Conservation (phyloP, 2,113 vertebrate genomes). For the Pterocles orientalis region DNA sequence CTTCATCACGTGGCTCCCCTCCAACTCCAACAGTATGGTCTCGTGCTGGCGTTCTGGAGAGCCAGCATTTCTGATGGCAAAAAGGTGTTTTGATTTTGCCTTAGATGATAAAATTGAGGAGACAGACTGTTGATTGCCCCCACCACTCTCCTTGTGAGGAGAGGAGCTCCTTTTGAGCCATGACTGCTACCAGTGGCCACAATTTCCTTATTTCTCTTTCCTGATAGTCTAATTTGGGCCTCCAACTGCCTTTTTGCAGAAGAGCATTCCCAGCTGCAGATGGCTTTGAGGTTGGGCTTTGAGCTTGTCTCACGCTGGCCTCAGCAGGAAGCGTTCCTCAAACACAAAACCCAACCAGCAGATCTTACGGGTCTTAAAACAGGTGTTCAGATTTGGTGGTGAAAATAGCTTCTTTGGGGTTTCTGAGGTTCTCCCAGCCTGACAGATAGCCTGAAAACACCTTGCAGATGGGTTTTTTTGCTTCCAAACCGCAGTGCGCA, state of each 20-base stretch:
- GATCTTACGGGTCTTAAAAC: neutral
- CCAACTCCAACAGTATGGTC: neutral
- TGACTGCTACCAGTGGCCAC: neutral
- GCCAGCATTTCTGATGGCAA: neutral
- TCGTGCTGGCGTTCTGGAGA: neutral
- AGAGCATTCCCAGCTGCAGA: neutral
- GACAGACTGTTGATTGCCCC: neutral
- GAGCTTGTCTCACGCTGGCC: rapidly evolving
- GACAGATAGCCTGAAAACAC: neutral
- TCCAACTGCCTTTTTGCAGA: neutral
- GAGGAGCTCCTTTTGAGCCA: neutral
- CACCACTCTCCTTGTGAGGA: neutral
- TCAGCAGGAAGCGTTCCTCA: neutral
- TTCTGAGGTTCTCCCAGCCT: neutral
- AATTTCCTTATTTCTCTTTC: conserved; percentile 2
- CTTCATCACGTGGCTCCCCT: neutral
- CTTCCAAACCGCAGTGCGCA: neutral
- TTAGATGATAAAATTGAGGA: neutral
- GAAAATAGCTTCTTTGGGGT: neutral
- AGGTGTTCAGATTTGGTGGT: neutral
- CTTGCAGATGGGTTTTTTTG: neutral
- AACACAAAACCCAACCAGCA: neutral
- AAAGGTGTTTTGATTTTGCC: neutral
- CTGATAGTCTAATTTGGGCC: neutral
- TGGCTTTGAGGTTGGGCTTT: neutral